These are phyloP conservation scores for Epinotia brunnichana DNA, from an alignment of 2,888 invertebrate species.

Conservation along the genomic window DNA sequence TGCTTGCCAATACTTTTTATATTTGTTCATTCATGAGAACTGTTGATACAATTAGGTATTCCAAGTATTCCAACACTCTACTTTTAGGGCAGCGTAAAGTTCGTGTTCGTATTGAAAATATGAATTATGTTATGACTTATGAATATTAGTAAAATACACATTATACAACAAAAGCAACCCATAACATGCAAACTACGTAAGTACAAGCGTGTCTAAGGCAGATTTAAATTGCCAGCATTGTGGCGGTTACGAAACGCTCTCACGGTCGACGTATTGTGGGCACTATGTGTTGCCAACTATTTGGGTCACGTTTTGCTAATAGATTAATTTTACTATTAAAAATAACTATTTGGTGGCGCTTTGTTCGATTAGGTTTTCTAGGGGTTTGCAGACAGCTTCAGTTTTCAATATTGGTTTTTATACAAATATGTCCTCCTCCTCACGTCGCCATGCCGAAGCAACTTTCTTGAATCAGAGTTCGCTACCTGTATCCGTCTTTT, in stretches of 20 bases:
- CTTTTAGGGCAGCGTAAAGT: too few relatives aligned
- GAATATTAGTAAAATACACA: conserved; percentile 54
- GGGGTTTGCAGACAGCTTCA: neutral
- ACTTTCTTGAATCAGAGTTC: too few relatives aligned
- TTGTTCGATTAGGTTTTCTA: neutral
- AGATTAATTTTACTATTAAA: conserved; percentile 43
- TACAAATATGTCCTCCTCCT: neutral
- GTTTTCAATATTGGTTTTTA: neutral
- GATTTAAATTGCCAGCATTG: conserved; percentile 73
- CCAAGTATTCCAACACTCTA: too few relatives aligned
- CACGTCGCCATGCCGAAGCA: too few relatives aligned
- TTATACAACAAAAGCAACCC: conserved; percentile 56
- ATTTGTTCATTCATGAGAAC: too few relatives aligned
- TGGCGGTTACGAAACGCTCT: conserved; percentile 72
- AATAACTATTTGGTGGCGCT: neutral
- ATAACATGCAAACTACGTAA: conserved; percentile 51
- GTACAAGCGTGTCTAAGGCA: conserved; percentile 68
- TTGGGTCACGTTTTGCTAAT: conserved; percentile 56
- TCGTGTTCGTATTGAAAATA: neutral
- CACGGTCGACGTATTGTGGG: conserved; percentile 67
- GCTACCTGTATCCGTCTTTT: too few relatives aligned
- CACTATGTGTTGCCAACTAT: conserved; percentile 58
- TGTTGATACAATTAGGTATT: too few relatives aligned
- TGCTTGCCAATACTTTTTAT: too few relatives aligned
- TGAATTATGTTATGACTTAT: conserved; percentile 17